Percentiles rank a stretch among this genome's conserved stretches.
phyloP scores from a whole-genome alignment of 1,140 invertebrate genomes.

The Drosophila elegans region DNA sequence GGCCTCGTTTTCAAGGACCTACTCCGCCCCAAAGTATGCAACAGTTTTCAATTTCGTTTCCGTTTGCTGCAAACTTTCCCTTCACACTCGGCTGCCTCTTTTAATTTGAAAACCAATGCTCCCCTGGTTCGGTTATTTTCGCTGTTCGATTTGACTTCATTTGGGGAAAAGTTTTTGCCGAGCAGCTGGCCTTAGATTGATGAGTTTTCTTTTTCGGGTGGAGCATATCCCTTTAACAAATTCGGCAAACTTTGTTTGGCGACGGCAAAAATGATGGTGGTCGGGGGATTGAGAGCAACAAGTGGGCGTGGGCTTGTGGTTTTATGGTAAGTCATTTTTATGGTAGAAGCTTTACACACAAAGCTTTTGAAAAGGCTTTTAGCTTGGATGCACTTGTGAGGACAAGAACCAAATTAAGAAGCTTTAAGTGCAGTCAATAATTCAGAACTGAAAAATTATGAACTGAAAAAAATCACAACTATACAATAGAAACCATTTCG shows the following conservation, averaged over 20 bases:
- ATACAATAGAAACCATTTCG: too few species aligned
- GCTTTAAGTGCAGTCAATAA: background rate
- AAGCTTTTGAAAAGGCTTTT: background rate
- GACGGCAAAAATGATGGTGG: background rate
- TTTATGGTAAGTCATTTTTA: conserved; percentile 11
- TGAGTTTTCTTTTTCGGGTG: conserved; percentile 43
- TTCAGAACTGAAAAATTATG: background rate
- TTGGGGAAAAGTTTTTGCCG: conserved; percentile 23
- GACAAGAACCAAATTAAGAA: conserved; percentile 7
- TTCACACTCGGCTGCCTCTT: conserved; percentile 64
- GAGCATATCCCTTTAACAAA: conserved; percentile 39
- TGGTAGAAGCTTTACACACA: background rate
- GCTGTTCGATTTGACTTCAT: conserved; percentile 48
- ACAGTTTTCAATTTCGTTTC: conserved; percentile 67
- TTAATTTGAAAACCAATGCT: conserved; percentile 75
- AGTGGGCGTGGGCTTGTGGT: background rate
- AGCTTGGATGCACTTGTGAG: background rate
- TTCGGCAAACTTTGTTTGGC: conserved; percentile 11
- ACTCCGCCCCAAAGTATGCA: conserved; percentile 56
- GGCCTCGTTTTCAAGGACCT: conserved; percentile 14
- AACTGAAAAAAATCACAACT: background rate
- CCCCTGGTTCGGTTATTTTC: conserved; percentile 15
- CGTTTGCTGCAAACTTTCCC: conserved; percentile 53
- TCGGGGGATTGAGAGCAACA: conserved; percentile 13
- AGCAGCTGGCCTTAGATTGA: conserved; percentile 53